Percentiles rank a stretch among this genome's conserved stretches.
Evolutionary conservation across 92 coral and sea anemone genomes (phyloP).

Genomic region (Hydrozoanthus gracilis): DNA sequence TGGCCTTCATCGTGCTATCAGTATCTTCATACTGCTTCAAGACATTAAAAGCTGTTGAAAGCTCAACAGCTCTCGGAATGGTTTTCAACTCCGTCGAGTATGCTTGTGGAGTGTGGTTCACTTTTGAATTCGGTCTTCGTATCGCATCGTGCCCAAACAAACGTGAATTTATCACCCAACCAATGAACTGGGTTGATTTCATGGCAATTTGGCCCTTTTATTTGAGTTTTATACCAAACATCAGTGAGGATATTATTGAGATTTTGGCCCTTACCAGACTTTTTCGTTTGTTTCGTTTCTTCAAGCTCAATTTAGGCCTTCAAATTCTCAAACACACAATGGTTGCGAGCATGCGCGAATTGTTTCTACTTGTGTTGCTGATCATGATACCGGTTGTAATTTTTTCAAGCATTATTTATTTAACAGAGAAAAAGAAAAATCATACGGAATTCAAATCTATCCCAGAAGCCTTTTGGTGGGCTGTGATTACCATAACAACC

Average conservation of each 20-base stretch:
- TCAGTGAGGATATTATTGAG: conserved; percentile 48
- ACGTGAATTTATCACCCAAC: conserved; percentile 71
- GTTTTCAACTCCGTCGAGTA: conserved; percentile 71
- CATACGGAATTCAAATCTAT: conserved; percentile 75
- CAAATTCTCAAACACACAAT: conserved; percentile 95
- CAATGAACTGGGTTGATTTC: conserved; percentile 94
- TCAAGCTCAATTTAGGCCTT: conserved; percentile 94
- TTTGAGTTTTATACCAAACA: conserved; percentile 57
- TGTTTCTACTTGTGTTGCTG: conserved; percentile 78
- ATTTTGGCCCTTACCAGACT: conserved; percentile 80
- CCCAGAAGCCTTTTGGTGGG: conserved; percentile 97
- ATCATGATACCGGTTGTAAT: conserved; percentile 91
- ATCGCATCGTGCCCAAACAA: conserved; percentile 81
- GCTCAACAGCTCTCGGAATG: conserved; percentile 21
- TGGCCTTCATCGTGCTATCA: conserved; percentile 86
- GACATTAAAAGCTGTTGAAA: conserved; percentile 63
- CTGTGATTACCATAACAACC: conserved; percentile 92
- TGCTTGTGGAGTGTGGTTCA: conserved; percentile 94
- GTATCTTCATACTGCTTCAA: conserved; percentile 84
- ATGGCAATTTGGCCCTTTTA: conserved; percentile 94
- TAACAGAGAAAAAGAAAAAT: conserved; percentile 61
- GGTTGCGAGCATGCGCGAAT: conserved; percentile 92
- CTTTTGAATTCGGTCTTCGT: conserved; percentile 84
- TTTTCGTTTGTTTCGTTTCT: conserved; percentile 87
- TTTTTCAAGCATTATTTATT: conserved; percentile 86